These are phyloP conservation scores for Haemorhous mexicanus DNA, from an alignment of 2,113 vertebrate genomes.

Conservation along the genomic window DNA sequence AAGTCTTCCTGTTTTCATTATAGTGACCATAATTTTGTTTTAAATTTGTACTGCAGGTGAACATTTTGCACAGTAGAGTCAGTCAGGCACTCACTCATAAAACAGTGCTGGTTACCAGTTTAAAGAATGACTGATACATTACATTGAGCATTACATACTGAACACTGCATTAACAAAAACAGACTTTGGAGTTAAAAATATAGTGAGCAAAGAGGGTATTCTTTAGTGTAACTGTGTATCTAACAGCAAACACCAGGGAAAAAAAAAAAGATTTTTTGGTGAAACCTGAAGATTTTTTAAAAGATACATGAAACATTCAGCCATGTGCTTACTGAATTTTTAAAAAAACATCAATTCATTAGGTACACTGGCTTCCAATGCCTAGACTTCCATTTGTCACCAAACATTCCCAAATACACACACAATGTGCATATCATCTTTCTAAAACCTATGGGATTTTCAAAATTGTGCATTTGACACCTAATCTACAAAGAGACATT, in stretches of 20 bases:
- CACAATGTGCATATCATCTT: neutral
- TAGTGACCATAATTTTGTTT: neutral
- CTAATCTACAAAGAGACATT: neutral
- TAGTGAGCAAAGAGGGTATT: neutral
- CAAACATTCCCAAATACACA: neutral
- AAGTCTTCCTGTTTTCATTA: neutral
- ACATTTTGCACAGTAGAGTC: neutral
- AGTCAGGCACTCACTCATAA: neutral
- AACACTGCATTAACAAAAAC: neutral
- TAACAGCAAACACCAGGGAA: neutral
- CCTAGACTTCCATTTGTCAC: neutral
- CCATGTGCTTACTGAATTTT: neutral
- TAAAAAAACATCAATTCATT: rapidly evolving
- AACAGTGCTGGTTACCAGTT: neutral
- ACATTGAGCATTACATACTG: too few relatives aligned
- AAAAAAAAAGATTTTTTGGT: neutral
- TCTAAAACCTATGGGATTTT: neutral
- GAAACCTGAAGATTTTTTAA: neutral
- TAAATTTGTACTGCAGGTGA: neutral
- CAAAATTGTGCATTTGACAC: neutral
- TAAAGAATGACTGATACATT: neutral
- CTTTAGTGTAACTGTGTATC: neutral
- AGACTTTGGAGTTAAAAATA: neutral
- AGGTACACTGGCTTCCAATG: neutral
- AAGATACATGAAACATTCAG: neutral